Conservation (phyloP, 2,113 vertebrate species). For the Anser cygnoides region DNA sequence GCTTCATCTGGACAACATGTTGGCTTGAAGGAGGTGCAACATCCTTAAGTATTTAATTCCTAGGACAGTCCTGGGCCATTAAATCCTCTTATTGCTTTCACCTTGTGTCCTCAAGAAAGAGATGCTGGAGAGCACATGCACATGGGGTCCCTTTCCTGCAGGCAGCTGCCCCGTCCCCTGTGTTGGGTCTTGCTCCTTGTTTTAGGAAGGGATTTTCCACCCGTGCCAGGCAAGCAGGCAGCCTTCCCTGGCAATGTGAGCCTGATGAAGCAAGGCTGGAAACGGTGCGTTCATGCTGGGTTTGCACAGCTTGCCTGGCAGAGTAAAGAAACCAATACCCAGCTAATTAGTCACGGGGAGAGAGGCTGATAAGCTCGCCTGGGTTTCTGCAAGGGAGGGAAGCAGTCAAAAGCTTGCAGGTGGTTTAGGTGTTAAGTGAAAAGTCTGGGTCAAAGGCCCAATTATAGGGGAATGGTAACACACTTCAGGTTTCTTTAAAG, state of each 20-base stretch:
- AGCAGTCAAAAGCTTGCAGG: background rate
- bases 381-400: background rate
- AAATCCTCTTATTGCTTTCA: background rate
- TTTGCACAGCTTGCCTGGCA: background rate
- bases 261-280: background rate
- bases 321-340: background rate
- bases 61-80: rapidly evolving
- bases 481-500: background rate
- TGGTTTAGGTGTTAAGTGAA: background rate
- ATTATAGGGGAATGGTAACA: background rate
- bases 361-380: background rate
- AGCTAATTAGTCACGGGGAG: background rate
- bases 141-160: rapidly evolving
- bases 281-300: rapidly evolving
- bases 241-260: background rate
- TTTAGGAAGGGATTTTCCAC: background rate
- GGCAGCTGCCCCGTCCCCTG: background rate
- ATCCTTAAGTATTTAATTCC: background rate
- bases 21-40: rapidly evolving
- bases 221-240: background rate
- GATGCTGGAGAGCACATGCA: background rate
- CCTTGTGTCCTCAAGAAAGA: background rate
- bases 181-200: background rate
- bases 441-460: background rate
- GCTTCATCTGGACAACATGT: background rate